Evolutionary conservation across 2,888 invertebrate species (phyloP).

Genomic region (Diaperis boleti): DNA sequence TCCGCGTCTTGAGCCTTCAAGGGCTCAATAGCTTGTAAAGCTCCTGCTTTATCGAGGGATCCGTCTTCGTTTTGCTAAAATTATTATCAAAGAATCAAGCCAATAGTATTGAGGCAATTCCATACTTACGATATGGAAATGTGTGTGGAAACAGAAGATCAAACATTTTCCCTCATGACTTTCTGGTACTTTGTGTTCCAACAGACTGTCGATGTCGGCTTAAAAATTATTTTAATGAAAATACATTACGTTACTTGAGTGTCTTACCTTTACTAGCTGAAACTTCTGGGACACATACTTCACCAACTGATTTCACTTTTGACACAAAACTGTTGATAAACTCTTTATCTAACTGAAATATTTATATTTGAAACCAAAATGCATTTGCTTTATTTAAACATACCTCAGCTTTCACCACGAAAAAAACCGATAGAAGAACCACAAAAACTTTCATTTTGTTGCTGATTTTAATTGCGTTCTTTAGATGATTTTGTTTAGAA

Average conservation of each 20-base stretch:
- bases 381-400: conserved; percentile 16
- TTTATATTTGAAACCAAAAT: background rate
- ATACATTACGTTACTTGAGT: background rate
- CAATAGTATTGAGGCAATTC: no score
- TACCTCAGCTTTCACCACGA: conserved; percentile 43
- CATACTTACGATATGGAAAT: conserved; percentile 35
- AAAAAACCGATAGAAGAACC: conserved; percentile 37
- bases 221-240: conserved; percentile 7
- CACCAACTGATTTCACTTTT: conserved; percentile 27
- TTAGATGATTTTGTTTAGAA: background rate
- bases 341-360: background rate
- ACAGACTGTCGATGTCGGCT: conserved; percentile 34
- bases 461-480: background rate
- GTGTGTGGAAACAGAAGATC: conserved; percentile 40
- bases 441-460: conserved; percentile 47
- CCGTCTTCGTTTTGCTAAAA: conserved; percentile 46
- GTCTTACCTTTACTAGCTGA: conserved; percentile 31
- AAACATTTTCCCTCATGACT: conserved; percentile 44
- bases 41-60: conserved; percentile 38
- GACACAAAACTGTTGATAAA: conserved; percentile 10
- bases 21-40: conserved; percentile 10
- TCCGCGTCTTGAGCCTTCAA: conserved; percentile 43
- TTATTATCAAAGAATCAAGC: background rate
- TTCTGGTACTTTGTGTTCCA: conserved; percentile 34
- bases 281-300: conserved; percentile 30